Conservation (phyloP, 2,888 invertebrate genomes). For the Andrena fulva region DNA sequence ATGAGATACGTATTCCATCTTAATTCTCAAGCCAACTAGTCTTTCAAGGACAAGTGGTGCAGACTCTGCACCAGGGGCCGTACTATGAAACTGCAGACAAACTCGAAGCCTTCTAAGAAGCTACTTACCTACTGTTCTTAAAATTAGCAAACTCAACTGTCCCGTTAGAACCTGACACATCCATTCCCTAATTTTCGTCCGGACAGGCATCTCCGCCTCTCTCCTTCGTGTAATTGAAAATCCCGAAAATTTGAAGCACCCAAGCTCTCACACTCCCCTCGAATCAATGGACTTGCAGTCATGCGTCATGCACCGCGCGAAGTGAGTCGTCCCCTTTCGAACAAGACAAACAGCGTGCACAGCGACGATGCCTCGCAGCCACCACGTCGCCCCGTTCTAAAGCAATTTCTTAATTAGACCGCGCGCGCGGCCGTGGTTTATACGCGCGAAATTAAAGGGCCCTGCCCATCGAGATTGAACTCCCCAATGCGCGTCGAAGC, state of each 20-base stretch:
- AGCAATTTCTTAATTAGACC: conserved; percentile 63
- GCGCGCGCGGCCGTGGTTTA: conserved; percentile 29
- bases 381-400: conserved; percentile 3
- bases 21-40: conserved; percentile 42
- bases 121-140: no score
- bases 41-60: no score
- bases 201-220: no score
- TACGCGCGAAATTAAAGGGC: conserved; percentile 57
- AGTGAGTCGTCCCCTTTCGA: conserved; percentile 27
- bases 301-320: no score
- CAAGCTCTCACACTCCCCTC: background rate
- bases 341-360: conserved; percentile 11
- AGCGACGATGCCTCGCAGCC: background rate
- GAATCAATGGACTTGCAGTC: background rate
- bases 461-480: conserved; percentile 44
- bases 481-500: conserved; percentile 48
- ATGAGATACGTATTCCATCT: conserved; percentile 69
- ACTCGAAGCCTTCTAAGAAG: no score
- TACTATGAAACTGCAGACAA: no score
- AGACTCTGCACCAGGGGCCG: no score
- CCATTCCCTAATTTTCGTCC: no score
- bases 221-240: background rate
- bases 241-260: background rate
- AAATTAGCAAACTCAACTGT: no score
- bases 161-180: no score